These are phyloP conservation scores for Tetrax tetrax DNA, from an alignment of 2,113 vertebrate genomes.

Conservation along the genomic window DNA sequence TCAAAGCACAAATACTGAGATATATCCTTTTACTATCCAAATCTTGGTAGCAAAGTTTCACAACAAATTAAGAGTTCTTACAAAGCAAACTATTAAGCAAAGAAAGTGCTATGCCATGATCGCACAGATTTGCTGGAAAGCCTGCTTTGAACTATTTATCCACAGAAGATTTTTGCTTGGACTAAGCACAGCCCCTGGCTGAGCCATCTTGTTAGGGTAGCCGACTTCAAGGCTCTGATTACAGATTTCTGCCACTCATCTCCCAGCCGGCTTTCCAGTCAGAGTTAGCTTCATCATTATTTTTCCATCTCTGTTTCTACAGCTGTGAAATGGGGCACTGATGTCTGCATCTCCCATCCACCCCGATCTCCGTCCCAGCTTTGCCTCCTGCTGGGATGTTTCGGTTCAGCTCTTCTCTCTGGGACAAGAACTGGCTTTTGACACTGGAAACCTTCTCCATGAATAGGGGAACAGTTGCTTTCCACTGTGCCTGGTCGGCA, in stretches of 20 bases:
- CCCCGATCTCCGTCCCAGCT: not conserved
- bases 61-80: not conserved
- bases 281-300: not conserved
- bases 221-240: not conserved
- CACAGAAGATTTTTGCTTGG: not conserved
- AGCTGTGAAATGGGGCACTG: not conserved
- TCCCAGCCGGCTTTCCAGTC: not conserved
- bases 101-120: not conserved
- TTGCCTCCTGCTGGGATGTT: not conserved
- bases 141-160: not conserved
- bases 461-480: fast-evolving
- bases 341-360: not conserved
- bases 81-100: not conserved
- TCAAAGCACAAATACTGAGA: not conserved
- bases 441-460: not conserved
- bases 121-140: not conserved
- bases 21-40: not conserved
- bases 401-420: not conserved
- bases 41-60: not conserved
- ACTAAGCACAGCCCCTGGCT: not conserved
- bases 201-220: not conserved
- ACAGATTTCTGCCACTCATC: not conserved
- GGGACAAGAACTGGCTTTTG: not conserved
- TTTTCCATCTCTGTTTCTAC: not conserved
- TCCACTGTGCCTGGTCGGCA: fast-evolving